These are phyloP conservation scores for Limnephilus auricula DNA, from an alignment of 2,888 invertebrate species.

Conservation along the genomic window DNA sequence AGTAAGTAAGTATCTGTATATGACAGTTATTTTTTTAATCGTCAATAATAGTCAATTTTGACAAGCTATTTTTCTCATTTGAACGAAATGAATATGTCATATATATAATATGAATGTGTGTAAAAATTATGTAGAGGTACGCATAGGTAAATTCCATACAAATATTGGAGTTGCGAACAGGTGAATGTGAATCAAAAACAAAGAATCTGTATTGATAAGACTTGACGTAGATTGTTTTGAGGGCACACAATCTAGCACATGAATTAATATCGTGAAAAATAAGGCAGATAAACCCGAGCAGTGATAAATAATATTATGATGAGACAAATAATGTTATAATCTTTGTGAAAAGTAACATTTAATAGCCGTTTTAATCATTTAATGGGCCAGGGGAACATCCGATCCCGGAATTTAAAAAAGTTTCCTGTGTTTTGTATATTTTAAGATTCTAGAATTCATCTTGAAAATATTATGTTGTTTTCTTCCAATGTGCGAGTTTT, in stretches of 20 bases:
- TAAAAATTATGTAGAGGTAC: not conserved
- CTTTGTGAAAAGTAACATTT: not conserved
- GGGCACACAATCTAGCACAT: not conserved
- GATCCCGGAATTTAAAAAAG: not conserved
- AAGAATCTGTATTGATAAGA: not conserved
- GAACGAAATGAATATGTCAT: not conserved
- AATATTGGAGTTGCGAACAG: not conserved
- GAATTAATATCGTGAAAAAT: not conserved
- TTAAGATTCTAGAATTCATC: too few species aligned
- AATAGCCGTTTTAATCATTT: too few species aligned
- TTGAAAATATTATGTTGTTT: not conserved
- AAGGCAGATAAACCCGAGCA: not conserved
- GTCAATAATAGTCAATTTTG: too few species aligned
- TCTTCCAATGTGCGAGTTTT: not conserved
- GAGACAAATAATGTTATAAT: not conserved
- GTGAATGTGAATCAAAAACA: not conserved
- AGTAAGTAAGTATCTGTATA: too few species aligned
- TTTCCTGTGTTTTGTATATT: too few species aligned
- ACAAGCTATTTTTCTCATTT: not conserved
- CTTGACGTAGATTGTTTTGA: not conserved
- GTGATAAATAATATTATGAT: not conserved
- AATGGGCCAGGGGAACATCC: too few species aligned
- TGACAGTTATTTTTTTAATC: too few species aligned
- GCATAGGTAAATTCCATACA: not conserved
- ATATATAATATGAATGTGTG: not conserved